Conservation (phyloP, 2,888 invertebrate species). For the Urechis unicinctus region DNA sequence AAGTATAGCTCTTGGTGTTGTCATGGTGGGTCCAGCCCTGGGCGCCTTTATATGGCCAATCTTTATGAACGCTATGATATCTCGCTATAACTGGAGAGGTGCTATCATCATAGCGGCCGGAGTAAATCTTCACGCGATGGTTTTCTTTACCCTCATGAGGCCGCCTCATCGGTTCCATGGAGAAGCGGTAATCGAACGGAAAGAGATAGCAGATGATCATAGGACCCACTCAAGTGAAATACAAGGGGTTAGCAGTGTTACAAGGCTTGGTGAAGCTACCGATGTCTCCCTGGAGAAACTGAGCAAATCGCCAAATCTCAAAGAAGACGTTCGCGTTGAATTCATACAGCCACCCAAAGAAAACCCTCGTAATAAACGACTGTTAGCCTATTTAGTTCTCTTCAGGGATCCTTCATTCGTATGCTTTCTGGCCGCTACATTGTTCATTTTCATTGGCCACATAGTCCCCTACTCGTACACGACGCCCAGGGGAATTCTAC, state of each 20-base stretch:
- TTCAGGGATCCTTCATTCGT: background rate
- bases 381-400: background rate
- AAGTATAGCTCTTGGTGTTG: background rate
- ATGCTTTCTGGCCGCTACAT: background rate
- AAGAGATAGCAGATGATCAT: background rate
- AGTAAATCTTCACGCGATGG: background rate
- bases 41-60: background rate
- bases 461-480: background rate
- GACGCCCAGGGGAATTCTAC: background rate
- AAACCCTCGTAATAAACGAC: too few relatives aligned
- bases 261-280: too few relatives aligned
- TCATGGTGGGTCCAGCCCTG: background rate
- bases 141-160: background rate
- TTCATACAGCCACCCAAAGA: too few relatives aligned
- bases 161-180: background rate
- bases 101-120: background rate
- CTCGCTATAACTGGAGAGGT: background rate
- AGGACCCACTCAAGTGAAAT: background rate
- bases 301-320: background rate
- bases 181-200: background rate
- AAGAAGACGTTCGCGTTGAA: too few relatives aligned
- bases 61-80: background rate
- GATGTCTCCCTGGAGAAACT: background rate
- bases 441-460: background rate
- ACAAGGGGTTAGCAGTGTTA: too few relatives aligned